These are phyloP conservation scores for Lysandra bellargus DNA, from an alignment of 2,888 invertebrate genomes.

Conservation along the genomic window DNA sequence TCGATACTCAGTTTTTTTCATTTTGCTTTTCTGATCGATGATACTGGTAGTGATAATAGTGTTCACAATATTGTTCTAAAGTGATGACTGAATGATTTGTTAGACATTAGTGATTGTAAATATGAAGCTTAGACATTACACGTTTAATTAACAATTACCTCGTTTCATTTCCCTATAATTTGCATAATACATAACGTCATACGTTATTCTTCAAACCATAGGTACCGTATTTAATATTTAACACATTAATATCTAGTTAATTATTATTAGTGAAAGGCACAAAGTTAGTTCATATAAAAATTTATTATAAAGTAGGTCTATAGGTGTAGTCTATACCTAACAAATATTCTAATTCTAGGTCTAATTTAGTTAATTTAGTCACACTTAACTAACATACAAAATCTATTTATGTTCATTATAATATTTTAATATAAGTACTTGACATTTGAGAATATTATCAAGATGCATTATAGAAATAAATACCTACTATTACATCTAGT, in stretches of 20 bases:
- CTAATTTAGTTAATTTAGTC: not conserved
- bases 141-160: conserved; percentile 67
- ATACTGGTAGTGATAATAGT: conserved; percentile 77
- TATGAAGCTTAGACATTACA: conserved; percentile 78
- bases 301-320: not conserved
- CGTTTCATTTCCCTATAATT: conserved; percentile 48
- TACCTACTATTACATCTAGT: not conserved
- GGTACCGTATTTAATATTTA: not conserved
- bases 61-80: conserved; percentile 75
- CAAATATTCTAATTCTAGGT: not conserved
- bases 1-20: conserved; percentile 75
- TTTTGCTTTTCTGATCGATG: conserved; percentile 73
- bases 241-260: not conserved
- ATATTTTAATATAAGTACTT: not conserved
- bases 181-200: too few relatives aligned
- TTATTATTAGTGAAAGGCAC: not conserved
- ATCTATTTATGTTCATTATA: not conserved
- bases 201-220: conserved; percentile 27
- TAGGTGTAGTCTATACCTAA: not conserved
- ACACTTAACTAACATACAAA: not conserved
- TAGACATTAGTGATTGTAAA: conserved; percentile 77
- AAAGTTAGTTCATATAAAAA: not conserved
- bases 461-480: not conserved
- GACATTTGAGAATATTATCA: not conserved
- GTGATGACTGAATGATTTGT: conserved; percentile 76